Base-by-base conservation (phyloP, 2,797 vertebrate genomes). In the Hydrolagus colliei region DNA sequence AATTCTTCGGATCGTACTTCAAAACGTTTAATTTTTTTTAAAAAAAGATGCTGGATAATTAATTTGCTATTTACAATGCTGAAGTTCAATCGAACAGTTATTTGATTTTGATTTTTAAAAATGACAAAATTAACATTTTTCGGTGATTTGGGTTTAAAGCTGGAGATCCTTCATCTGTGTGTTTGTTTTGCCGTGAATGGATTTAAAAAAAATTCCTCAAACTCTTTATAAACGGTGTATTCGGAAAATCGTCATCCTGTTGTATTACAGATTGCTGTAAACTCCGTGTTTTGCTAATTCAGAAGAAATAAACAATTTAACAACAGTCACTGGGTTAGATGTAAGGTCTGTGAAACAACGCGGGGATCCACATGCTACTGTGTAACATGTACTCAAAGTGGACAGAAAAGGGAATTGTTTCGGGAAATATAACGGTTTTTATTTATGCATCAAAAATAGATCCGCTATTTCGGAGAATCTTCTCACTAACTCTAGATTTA, bases 221-320 rank as follows among this genome's bases (percentile, higher is more conserved):
- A 52, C 41, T 52, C 3, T 52, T 52, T 52, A 52, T 52, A 52
- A 52, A 52, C 41, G 1, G 65, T 84, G 32, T 41, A 84, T 32
- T 84, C 9, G 16, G 63, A 41, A 35, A 84, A 7, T 63, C 67
- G 67, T 2, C 35, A 32, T 9, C 18, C 22, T 9, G 4, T 59
- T 76, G 6, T 12, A 16, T 20, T 76, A n/a, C 41, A n/a, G 41
- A n/a, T 71, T 71, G 8, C 32, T 68, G 2, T 27, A 27, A 27
- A 9, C 16, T 18, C 27, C 18, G 32, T 41, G n/a, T 35, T 84
- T 35, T 11, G 32, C 79, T 84, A 27, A 10, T 71, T 84, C 63
- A 18, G 32, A 84, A 20, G 27, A 84, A 84, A 52, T 71, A 84
- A 84, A 84, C 65, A 84, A 71, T 20, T 84, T 41, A 71, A 27